phyloP scores from a whole-genome alignment of 2,888 invertebrate genomes.

The Catocala fraxini region DNA sequence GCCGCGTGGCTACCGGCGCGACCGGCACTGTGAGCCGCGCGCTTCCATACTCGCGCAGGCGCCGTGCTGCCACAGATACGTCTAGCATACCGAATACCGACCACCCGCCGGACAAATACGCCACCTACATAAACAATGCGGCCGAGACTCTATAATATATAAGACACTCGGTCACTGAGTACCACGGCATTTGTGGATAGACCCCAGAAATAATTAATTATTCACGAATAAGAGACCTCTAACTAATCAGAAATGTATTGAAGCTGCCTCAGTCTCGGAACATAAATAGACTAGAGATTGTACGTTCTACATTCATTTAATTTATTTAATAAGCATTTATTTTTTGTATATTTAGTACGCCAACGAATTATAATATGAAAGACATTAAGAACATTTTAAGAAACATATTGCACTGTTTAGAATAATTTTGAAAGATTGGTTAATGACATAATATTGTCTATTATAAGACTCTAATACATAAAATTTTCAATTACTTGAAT shows the following conservation, averaged over 20 bases:
- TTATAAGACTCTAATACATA: no score
- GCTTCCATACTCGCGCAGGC: conserved; percentile 73
- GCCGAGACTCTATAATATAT: conserved; percentile 29
- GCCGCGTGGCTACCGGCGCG: conserved; percentile 83
- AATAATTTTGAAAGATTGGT: no score
- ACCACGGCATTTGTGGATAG: conserved; percentile 13
- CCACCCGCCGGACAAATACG: conserved; percentile 45
- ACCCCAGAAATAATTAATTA: conserved; percentile 15
- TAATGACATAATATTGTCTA: no score
- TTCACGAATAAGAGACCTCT: conserved; percentile 4
- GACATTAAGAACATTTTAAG: neutral
- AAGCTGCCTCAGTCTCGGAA: neutral
- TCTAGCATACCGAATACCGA: conserved; percentile 42
- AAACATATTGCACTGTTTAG: no score
- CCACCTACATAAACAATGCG: conserved; percentile 52
- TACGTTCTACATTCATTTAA: neutral
- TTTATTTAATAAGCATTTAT: neutral
- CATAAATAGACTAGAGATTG: conserved; percentile 2
- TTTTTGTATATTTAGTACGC: conserved; percentile 1
- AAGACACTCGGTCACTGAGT: conserved; percentile 11
- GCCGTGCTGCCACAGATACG: conserved; percentile 59
- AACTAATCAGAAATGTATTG: conserved; percentile 13
- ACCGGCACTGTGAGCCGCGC: conserved; percentile 77
- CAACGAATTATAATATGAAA: conserved; percentile 1
- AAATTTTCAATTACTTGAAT: no score